phyloP scores from a whole-genome alignment of 2,797 vertebrate genomes.

The Tangara arthus region DNA sequence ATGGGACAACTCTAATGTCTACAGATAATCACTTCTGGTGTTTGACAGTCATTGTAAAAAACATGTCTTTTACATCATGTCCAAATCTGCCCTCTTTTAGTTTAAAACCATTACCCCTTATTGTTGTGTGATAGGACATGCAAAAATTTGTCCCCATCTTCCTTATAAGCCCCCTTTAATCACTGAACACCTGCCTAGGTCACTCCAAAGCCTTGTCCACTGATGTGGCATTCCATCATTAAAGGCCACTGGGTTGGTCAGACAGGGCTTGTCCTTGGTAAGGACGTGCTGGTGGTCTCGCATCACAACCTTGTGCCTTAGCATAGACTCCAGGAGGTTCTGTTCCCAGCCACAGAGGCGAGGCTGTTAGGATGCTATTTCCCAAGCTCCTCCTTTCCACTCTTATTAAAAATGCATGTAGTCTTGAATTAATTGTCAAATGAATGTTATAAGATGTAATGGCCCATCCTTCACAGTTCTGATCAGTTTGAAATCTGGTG shows the following conservation, averaged over 20 bases:
- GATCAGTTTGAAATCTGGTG: background rate
- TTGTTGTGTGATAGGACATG: background rate
- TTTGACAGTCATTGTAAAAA: background rate
- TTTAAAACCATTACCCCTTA: background rate
- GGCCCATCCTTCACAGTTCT: background rate
- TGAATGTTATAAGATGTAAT: background rate
- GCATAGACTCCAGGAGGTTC: background rate
- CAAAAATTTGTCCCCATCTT: background rate
- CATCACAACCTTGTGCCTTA: background rate
- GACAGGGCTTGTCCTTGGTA: too few species aligned
- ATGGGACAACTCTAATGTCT: background rate
- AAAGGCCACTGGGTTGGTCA: background rate
- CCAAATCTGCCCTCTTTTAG: background rate
- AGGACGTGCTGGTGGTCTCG: fast-evolving
- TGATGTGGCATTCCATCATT: background rate
- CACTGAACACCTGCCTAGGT: background rate
- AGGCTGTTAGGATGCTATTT: background rate
- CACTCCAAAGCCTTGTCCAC: background rate
- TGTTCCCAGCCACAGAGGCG: background rate
- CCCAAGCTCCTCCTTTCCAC: background rate
- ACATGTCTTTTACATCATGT: background rate
- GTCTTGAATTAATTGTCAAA: background rate
- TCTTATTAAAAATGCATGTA: background rate
- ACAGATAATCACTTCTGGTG: background rate
- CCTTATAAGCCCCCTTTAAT: background rate